phyloP scores from a whole-genome alignment of 2,113 vertebrate species.

The Callocephalon fimbriatum region DNA sequence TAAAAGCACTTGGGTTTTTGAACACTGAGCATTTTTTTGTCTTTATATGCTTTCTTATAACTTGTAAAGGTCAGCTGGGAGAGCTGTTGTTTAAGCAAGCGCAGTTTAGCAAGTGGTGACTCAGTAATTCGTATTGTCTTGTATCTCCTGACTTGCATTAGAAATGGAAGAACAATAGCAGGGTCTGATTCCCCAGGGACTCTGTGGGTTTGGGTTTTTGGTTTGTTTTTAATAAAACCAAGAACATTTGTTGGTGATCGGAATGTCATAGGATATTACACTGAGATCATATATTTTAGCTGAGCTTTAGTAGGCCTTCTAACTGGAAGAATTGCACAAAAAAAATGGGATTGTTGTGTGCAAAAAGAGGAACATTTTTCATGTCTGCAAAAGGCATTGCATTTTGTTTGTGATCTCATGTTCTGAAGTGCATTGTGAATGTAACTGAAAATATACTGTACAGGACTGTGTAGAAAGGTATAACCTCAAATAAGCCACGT shows the following conservation, averaged over 20 bases:
- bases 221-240: conserved; percentile 48
- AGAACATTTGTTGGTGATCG: conserved; percentile 42
- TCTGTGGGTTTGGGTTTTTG: background rate
- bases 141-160: conserved; percentile 59
- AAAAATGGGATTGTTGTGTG: background rate
- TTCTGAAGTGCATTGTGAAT: background rate
- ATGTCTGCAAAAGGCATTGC: conserved; percentile 43
- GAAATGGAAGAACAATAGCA: conserved; percentile 64
- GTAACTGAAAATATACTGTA: conserved; percentile 18
- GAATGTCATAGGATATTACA: conserved; percentile 4
- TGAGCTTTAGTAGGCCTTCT: conserved; percentile 35
- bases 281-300: conserved; percentile 44
- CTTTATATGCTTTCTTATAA: conserved; percentile 17
- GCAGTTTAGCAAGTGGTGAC: conserved; percentile 27
- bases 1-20: background rate
- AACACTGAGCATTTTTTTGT: conserved; percentile 3
- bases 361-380: background rate
- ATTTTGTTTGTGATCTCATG: conserved; percentile 1
- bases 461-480: conserved; percentile 24
- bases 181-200: conserved; percentile 11
- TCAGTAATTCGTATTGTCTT: conserved; percentile 51
- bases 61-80: conserved; percentile 56
- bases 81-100: conserved; percentile 71
- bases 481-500: background rate
- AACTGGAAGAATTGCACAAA: conserved; percentile 32